Conservation (phyloP, 1,140 invertebrate species). For the Diabrotica virgifera region DNA sequence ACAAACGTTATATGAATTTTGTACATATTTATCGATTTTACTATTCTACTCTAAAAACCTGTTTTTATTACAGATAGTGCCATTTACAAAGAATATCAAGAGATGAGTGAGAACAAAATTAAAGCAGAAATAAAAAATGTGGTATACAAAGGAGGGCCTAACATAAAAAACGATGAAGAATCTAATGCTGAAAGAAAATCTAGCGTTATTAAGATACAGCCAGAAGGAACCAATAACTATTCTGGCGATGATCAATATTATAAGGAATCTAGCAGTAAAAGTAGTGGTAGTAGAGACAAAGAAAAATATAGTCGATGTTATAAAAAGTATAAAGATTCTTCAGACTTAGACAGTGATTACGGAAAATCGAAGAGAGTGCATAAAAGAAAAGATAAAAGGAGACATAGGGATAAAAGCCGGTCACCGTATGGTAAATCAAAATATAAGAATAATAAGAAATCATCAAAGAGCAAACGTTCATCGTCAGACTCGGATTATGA, state of each 20-base stretch:
- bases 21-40: not conserved
- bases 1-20: not conserved
- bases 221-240: not conserved
- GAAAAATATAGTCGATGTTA: not conserved
- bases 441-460: not conserved
- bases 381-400: conserved; percentile 7
- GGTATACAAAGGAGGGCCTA: not conserved
- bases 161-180: not conserved
- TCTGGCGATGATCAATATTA: not conserved
- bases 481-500: not conserved
- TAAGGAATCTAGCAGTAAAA: not conserved
- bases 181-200: not conserved
- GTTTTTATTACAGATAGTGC: conserved; percentile 58
- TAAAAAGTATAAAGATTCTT: conserved; percentile 1
- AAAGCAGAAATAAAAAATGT: conserved; percentile 6
- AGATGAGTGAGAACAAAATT: conserved; percentile 41
- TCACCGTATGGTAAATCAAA: not conserved
- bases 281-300: not conserved
- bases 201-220: not conserved
- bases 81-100: conserved; percentile 67
- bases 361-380: not conserved
- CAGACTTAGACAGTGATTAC: conserved; percentile 2
- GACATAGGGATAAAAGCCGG: conserved; percentile 10
- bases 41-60: no score
- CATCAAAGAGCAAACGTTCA: conserved; percentile 3